Conservation (phyloP, 2,113 vertebrate species). For the Lasiurus cinereus region DNA sequence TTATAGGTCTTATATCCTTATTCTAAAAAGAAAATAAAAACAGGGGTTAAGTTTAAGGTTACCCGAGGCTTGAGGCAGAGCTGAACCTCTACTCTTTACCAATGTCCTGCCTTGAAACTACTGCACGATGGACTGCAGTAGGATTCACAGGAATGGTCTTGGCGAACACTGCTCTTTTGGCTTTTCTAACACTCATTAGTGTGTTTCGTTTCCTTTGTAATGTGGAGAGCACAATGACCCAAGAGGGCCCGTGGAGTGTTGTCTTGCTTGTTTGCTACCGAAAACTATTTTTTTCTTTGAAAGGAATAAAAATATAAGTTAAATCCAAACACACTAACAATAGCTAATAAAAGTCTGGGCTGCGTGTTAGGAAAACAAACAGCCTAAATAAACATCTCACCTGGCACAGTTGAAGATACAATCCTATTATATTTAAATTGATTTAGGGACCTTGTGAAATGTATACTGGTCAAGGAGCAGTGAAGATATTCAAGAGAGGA, state of each 20-base stretch:
- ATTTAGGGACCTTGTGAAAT: constrained; percentile 45
- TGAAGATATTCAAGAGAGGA: constrained; percentile 43
- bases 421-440: constrained; percentile 45
- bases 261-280: constrained; percentile 6
- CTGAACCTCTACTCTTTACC: not conserved
- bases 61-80: not conserved
- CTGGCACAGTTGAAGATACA: not conserved
- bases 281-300: constrained; percentile 39
- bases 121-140: not conserved
- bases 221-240: constrained; percentile 20
- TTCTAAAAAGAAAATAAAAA: constrained; percentile 48
- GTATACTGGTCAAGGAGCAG: not conserved
- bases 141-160: not conserved
- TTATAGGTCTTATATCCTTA: not conserved
- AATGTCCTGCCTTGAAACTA: not conserved
- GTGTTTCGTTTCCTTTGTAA: constrained; percentile 10
- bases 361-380: constrained; percentile 51
- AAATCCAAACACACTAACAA: constrained; percentile 15
- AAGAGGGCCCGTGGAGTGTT: not conserved
- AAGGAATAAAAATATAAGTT: constrained; percentile 43
- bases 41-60: not conserved
- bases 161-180: not conserved
- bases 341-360: constrained; percentile 22
- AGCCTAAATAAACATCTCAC: constrained; percentile 46
- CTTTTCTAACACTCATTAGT: constrained; percentile 13